Percentiles rank a stretch among this genome's conserved stretches.
Evolutionary conservation across 2,797 vertebrate species (phyloP).

Genomic region (Scomberomorus guttatus): DNA sequence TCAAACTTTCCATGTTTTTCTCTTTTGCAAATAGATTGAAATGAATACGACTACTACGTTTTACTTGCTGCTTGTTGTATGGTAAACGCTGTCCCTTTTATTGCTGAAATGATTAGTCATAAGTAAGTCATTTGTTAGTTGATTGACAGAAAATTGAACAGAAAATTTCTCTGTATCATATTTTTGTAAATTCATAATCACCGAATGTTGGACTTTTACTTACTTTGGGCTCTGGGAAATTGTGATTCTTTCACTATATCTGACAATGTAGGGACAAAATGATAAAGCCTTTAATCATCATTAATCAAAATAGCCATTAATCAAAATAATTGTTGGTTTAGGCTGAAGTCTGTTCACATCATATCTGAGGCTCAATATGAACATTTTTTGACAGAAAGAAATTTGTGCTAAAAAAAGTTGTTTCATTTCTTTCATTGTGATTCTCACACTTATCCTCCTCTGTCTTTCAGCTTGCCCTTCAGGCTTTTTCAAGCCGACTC

Average conservation of each 20-base stretch:
- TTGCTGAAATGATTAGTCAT: neutral
- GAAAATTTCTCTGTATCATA: neutral
- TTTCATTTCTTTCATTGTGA: neutral
- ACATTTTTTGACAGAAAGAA: neutral
- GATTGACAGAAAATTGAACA: neutral
- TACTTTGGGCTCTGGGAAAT: neutral
- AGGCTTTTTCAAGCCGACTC: slow-evolving; percentile 94
- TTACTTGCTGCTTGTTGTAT: neutral
- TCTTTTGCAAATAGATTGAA: neutral
- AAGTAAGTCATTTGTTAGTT: neutral
- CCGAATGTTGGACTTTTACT: neutral
- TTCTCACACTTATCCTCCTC: slow-evolving; percentile 12
- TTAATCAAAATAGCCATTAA: too few relatives aligned
- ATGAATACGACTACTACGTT: neutral
- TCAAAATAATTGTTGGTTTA: neutral
- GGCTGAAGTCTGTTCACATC: neutral
- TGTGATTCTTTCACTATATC: neutral
- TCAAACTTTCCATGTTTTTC: neutral
- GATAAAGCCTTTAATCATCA: too few relatives aligned
- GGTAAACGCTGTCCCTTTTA: neutral
- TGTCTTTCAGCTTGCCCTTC: slow-evolving; percentile 90
- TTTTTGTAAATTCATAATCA: neutral
- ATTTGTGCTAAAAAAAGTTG: neutral
- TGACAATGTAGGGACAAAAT: neutral
- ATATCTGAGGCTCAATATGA: neutral